These are phyloP conservation scores for Lydus trimaculatus DNA, from an alignment of 2,888 invertebrate species.

Conservation along the genomic window DNA sequence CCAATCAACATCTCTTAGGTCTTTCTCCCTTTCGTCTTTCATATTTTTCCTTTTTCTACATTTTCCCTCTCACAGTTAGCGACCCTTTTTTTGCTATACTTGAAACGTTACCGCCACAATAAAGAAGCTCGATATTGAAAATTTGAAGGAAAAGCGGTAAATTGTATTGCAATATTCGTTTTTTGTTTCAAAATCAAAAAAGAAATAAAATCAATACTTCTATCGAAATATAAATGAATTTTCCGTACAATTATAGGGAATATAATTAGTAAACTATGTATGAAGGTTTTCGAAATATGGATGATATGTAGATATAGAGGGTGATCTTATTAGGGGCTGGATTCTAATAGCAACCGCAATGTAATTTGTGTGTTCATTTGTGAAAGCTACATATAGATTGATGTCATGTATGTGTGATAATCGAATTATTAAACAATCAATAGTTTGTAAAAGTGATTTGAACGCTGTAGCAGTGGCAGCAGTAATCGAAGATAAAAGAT, in stretches of 20 bases:
- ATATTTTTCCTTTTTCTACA: not conserved
- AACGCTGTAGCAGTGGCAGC: not conserved
- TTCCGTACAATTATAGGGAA: not conserved
- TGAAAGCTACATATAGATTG: not conserved
- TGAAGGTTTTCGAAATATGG: not conserved
- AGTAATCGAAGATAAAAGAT: no score
- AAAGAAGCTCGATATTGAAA: not conserved
- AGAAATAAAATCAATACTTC: not conserved
- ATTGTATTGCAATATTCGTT: not conserved
- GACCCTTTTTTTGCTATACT: not conserved
- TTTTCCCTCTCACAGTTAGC: not conserved
- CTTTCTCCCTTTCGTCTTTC: slow-evolving; percentile 8
- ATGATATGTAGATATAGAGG: not conserved
- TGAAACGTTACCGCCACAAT: not conserved
- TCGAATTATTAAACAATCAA: not conserved
- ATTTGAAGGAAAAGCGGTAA: not conserved
- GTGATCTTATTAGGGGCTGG: not conserved
- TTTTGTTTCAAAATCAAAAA: not conserved
- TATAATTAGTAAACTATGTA: no score
- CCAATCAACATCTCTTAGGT: slow-evolving; percentile 57
- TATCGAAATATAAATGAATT: not conserved
- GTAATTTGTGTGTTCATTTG: slow-evolving; percentile 1
- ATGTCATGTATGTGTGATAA: not conserved
- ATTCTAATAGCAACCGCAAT: slow-evolving; percentile 2
- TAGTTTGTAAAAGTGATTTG: not conserved